These are phyloP conservation scores for Phainopepla nitens DNA, from an alignment of 2,113 vertebrate species.

Conservation along the genomic window DNA sequence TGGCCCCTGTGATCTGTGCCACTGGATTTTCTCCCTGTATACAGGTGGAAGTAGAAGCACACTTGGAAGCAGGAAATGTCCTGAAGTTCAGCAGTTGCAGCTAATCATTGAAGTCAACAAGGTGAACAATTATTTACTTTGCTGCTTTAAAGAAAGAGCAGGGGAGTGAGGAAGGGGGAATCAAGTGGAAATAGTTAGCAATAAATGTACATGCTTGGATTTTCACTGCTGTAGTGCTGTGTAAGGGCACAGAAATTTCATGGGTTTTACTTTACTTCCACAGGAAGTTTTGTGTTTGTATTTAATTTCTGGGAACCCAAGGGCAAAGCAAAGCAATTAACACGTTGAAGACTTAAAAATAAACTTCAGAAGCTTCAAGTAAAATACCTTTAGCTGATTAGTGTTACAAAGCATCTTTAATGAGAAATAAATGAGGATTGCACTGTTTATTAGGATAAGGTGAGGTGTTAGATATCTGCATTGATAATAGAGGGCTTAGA, in stretches of 20 bases:
- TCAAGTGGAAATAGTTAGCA: not conserved
- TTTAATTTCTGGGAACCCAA: constrained; percentile 36
- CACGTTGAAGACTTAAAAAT: constrained; percentile 47
- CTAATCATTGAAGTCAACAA: not conserved
- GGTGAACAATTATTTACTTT: not conserved
- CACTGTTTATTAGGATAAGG: constrained; percentile 32
- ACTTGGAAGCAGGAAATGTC: not conserved
- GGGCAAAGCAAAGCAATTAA: constrained; percentile 57
- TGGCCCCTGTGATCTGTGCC: not conserved
- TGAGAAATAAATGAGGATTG: constrained; percentile 51
- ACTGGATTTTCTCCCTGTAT: rapidly evolving
- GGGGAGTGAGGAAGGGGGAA: not conserved
- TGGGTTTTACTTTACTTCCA: not conserved
- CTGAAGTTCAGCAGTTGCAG: not conserved
- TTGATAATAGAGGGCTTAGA: constrained; percentile 11
- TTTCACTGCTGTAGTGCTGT: not conserved
- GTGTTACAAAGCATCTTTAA: constrained; percentile 46
- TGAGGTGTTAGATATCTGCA: constrained; percentile 15
- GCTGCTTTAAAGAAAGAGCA: not conserved
- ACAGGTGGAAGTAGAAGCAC: not conserved
- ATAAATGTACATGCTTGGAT: not conserved
- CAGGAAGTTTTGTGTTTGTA: constrained; percentile 8
- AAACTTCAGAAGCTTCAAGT: constrained; percentile 34
- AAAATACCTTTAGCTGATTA: constrained; percentile 58
- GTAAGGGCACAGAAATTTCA: not conserved